Evolutionary conservation across 2,797 vertebrate species (phyloP).

Genomic region (Zalophus californianus): DNA sequence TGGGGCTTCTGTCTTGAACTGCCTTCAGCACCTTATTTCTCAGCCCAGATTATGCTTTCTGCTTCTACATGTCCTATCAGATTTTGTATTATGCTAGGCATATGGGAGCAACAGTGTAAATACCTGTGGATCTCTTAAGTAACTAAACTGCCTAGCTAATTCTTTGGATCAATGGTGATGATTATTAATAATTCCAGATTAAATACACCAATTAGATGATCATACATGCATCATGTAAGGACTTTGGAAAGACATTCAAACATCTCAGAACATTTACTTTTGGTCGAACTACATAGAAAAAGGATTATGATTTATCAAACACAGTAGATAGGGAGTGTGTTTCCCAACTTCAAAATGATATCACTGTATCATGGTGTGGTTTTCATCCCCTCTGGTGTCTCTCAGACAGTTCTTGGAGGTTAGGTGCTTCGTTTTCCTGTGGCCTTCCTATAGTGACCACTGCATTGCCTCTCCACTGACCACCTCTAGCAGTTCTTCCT

Average conservation of each 20-base stretch:
- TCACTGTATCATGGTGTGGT: neutral
- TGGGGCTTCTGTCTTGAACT: neutral
- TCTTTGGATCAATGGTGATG: neutral
- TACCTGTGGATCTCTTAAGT: neutral
- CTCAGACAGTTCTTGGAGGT: neutral
- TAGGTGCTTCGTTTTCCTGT: neutral
- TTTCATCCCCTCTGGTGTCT: neutral
- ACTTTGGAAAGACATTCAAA: neutral
- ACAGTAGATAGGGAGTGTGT: neutral
- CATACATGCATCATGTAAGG: neutral
- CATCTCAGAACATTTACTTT: neutral
- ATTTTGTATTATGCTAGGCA: neutral
- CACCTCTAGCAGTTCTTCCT: neutral
- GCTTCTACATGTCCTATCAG: neutral
- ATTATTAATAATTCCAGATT: neutral
- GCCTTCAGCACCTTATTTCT: neutral
- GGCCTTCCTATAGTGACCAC: neutral
- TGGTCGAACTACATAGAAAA: neutral
- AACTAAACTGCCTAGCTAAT: neutral
- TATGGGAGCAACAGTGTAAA: neutral
- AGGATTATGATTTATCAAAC: neutral
- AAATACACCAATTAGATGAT: neutral
- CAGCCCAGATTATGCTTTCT: neutral
- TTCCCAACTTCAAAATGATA: neutral
- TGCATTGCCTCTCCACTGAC: fast-evolving